Base-by-base conservation (phyloP, 2,888 invertebrate species). In the Coenonympha glycerion region DNA sequence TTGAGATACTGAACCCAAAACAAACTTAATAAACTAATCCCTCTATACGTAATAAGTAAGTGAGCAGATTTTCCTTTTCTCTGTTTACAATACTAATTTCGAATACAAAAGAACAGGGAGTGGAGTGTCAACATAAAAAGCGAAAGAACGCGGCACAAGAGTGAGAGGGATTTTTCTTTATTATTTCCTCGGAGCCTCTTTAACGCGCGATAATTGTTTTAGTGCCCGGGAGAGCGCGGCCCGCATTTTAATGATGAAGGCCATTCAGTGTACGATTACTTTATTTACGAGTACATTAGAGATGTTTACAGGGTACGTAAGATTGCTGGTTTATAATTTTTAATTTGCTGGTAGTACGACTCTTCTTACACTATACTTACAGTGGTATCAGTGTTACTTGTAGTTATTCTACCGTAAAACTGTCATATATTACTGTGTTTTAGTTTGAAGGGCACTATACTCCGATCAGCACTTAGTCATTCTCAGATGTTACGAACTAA, bases 171-270 rank as follows among this genome's bases (percentile, higher is more conserved):
- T 52, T 52, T 47, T 50, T 53, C 47, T 58, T 60, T 59, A 57
- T 60, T 60, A 59, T 64, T 62, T 56, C 28, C 28, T 28, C 31
- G 1, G 63, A 64, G 65, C 59, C 64, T 69, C 66, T 66, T 69
- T 76, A 76, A 73, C 73, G 68, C 70, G 73, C 69, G 69, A 73
- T 77, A 76, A 76, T 76, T 78, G 76, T 75, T 78, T 74, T 67
- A 67, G 64, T 60, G 64, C 47, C 22, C 26, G 46, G 48, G 37
- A 24, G 45, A 18, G 34, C 52, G 31, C 26, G 49, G 22, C 51
- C 55, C 42, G 51, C 49, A 48, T 52, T 42, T 42, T 48, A 45
- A 56, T 57, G 51, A 54, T 51, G 39, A 18, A 15, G 31, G 30
- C 16, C 33, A 45, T 44, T 44, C 22, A 18, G 44, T 44, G 30